Conservation (phyloP, 2,113 vertebrate species). For the Rhinoderma darwinii region DNA sequence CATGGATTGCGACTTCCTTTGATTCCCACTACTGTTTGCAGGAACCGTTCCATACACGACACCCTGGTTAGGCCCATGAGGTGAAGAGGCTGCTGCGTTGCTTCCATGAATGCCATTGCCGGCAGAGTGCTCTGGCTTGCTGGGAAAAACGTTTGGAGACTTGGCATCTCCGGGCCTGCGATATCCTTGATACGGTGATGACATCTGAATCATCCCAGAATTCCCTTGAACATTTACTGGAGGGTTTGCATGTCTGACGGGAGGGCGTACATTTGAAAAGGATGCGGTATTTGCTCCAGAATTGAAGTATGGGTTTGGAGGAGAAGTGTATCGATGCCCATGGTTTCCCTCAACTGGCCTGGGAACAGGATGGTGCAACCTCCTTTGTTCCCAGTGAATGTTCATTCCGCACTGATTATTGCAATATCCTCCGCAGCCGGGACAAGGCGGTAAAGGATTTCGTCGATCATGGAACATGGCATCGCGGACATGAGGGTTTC, state of each 20-base stretch:
- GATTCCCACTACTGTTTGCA: constrained; percentile 11
- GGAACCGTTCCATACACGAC: neutral
- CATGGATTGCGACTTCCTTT: constrained; percentile 1
- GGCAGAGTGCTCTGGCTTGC: neutral
- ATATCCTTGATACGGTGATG: constrained; percentile 37
- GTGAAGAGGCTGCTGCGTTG: neutral
- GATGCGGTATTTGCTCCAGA: neutral
- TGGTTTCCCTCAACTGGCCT: neutral
- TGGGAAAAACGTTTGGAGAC: constrained; percentile 8
- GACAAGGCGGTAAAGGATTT: neutral
- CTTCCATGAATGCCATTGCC: neutral
- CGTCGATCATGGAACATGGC: constrained; percentile 22
- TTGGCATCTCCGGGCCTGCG: constrained; percentile 12
- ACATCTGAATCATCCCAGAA: constrained; percentile 22
- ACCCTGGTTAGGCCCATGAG: constrained; percentile 13
- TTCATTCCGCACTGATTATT: constrained; percentile 46
- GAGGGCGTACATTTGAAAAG: constrained; percentile 20
- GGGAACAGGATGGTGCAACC: constrained; percentile 18
- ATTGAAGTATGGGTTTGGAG: constrained; percentile 47
- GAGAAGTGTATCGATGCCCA: constrained; percentile 14
- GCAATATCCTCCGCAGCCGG: constrained; percentile 25
- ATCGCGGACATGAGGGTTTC: neutral
- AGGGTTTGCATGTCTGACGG: constrained; percentile 4
- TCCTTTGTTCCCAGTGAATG: constrained; percentile 39
- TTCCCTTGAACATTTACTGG: constrained; percentile 34